A percentile compares a stretch with the other conserved stretches of the same genome.
Evolutionary conservation across 2,113 vertebrate species (phyloP).

Genomic region (Oryzias celebensis): DNA sequence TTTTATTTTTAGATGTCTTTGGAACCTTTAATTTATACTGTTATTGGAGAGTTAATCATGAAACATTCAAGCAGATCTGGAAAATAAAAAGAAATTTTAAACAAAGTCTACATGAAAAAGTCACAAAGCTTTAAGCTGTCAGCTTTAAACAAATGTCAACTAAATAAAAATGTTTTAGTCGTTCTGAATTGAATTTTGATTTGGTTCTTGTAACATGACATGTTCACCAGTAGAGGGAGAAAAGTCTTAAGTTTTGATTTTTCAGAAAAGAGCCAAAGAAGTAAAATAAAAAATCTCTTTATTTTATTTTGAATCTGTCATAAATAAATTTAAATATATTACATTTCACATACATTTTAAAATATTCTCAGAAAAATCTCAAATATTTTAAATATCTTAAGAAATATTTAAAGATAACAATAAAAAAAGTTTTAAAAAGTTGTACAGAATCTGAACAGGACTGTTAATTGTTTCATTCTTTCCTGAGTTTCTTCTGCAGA

Average conservation of each 20-base stretch:
- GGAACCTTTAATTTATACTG: too few relatives aligned
- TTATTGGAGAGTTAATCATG: too few relatives aligned
- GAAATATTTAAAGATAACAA: slow-evolving; percentile 39
- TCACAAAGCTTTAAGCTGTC: too few relatives aligned
- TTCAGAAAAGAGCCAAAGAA: not conserved
- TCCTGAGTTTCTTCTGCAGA: too few relatives aligned
- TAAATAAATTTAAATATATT: slow-evolving; percentile 36
- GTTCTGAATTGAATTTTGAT: not conserved
- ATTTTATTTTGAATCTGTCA: slow-evolving; percentile 18
- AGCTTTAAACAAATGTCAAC: too few relatives aligned
- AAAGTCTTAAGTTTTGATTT: not conserved
- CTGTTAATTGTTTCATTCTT: too few relatives aligned
- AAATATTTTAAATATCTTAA: slow-evolving; percentile 14
- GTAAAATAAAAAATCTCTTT: slow-evolving; percentile 25
- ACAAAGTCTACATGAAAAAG: too few relatives aligned
- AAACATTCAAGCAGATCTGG: too few relatives aligned
- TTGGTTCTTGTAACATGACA: not conserved
- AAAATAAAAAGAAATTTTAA: too few relatives aligned
- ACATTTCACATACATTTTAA: slow-evolving; percentile 38
- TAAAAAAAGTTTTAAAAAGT: not conserved
- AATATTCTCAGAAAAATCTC: slow-evolving; percentile 5
- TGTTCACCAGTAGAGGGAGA: slow-evolving; percentile 36
- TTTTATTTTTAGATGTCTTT: too few relatives aligned
- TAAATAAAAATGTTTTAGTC: too few relatives aligned
- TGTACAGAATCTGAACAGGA: too few relatives aligned